Conservation (phyloP, 2,113 vertebrate genomes). For the Natator depressus region DNA sequence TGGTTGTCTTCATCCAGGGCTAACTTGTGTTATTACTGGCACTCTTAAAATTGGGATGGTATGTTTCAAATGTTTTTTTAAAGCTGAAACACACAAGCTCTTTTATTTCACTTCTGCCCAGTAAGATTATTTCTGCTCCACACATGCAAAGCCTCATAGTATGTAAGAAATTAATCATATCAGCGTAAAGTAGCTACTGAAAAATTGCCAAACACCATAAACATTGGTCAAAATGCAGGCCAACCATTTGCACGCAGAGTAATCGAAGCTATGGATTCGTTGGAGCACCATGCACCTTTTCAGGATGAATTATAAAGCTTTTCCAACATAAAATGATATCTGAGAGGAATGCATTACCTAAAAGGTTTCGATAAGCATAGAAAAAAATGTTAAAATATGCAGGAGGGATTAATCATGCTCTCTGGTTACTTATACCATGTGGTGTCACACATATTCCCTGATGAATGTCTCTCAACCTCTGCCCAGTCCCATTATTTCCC, state of each 20-base stretch:
- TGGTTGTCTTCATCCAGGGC: constrained; percentile 56
- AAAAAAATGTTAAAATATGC: constrained; percentile 75
- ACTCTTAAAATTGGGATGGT: constrained; percentile 80
- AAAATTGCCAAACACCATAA: constrained; percentile 85
- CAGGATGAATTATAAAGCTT: constrained; percentile 84
- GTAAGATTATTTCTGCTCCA: constrained; percentile 77
- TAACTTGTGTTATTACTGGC: constrained; percentile 65
- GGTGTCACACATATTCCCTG: constrained; percentile 70
- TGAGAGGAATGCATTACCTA: constrained; percentile 77
- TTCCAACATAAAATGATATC: constrained; percentile 78
- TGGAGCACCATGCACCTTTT: constrained; percentile 76
- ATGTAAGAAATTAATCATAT: constrained; percentile 85
- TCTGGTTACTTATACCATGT: constrained; percentile 66
- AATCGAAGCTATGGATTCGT: constrained; percentile 79
- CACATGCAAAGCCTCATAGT: constrained; percentile 74
- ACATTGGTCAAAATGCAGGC: constrained; percentile 81
- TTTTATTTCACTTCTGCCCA: constrained; percentile 78
- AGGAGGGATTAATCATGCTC: constrained; percentile 77
- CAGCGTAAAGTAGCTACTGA: constrained; percentile 83
- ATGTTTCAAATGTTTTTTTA: constrained; percentile 81
- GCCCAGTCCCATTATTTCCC: constrained; percentile 77
- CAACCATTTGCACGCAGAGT: constrained; percentile 75
- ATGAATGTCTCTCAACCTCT: constrained; percentile 77
- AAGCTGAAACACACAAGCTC: constrained; percentile 74
- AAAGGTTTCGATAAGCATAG: constrained; percentile 79